phyloP scores from a whole-genome alignment of 2,113 vertebrate genomes.

The Saccopteryx leptura region DNA sequence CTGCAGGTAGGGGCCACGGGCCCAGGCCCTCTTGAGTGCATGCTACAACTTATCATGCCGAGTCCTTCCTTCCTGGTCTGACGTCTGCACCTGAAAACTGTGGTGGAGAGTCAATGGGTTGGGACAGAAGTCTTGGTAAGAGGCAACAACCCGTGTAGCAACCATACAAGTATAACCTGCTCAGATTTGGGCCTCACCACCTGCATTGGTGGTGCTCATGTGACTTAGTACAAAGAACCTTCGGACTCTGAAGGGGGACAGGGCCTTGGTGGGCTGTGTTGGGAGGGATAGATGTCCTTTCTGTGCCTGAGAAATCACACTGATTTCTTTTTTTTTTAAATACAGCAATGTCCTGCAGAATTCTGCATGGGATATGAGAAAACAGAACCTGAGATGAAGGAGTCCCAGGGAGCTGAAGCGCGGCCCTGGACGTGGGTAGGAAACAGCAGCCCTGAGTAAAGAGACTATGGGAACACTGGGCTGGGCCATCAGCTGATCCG shows the following conservation, averaged over 20 bases:
- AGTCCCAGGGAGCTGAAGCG: conserved; percentile 20
- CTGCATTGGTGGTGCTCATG: not conserved
- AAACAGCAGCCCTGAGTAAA: conserved; percentile 15
- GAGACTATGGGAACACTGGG: not conserved
- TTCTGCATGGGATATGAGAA: not conserved
- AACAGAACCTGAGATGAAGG: conserved; percentile 48
- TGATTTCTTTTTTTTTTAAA: not conserved
- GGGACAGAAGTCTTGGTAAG: conserved; percentile 63
- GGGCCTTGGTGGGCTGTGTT: not conserved
- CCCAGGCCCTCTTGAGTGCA: not conserved
- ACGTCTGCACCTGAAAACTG: conserved; percentile 62
- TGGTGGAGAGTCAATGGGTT: conserved; percentile 46
- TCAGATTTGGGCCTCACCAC: not conserved
- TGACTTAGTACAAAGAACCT: not conserved
- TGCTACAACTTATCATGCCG: fast-evolving
- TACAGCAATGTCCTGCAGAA: not conserved
- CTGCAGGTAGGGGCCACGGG: not conserved
- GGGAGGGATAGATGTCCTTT: not conserved
- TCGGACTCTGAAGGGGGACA: not conserved
- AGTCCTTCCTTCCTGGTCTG: not conserved
- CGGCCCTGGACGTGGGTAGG: not conserved
- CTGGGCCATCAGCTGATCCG: not conserved
- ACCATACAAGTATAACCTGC: not conserved
- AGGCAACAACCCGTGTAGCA: not conserved
- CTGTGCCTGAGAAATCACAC: conserved; percentile 42